Evolutionary conservation across 2,113 vertebrate species (phyloP).

Genomic region (Halichoerus grypus): DNA sequence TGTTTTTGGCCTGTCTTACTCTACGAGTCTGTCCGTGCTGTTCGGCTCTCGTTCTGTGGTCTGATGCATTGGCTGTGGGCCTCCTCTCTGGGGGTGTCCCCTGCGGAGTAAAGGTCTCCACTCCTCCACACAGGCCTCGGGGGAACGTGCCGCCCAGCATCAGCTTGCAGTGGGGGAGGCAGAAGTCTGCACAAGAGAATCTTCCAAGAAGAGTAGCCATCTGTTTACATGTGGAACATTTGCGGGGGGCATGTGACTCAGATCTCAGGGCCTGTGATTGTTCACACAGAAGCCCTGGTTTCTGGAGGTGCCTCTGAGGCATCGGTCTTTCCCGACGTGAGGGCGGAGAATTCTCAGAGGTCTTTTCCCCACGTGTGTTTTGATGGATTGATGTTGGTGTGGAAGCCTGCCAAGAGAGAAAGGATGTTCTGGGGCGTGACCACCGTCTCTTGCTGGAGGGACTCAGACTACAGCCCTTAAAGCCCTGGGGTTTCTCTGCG

Average conservation of each 20-base stretch:
- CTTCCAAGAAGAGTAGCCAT: rapidly evolving
- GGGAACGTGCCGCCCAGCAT: rapidly evolving
- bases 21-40: rapidly evolving
- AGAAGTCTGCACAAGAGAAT: rapidly evolving
- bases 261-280: rapidly evolving
- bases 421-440: rapidly evolving
- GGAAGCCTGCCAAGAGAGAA: not conserved
- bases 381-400: rapidly evolving
- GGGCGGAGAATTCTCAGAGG: not conserved
- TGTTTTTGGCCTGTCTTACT: rapidly evolving
- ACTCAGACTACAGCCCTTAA: no score
- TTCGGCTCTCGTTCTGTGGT: rapidly evolving
- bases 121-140: rapidly evolving
- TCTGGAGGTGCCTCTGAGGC: rapidly evolving
- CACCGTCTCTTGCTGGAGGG: rapidly evolving
- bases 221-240: rapidly evolving
- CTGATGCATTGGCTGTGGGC: rapidly evolving
- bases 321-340: not conserved
- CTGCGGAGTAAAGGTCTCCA: rapidly evolving
- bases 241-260: rapidly evolving
- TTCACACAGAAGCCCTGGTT: rapidly evolving
- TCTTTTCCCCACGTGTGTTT: rapidly evolving
- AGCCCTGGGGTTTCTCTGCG: not conserved
- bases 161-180: no score
- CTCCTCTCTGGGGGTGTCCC: rapidly evolving